phyloP scores from a whole-genome alignment of 2,888 invertebrate species.

The Spisula subtruncata region DNA sequence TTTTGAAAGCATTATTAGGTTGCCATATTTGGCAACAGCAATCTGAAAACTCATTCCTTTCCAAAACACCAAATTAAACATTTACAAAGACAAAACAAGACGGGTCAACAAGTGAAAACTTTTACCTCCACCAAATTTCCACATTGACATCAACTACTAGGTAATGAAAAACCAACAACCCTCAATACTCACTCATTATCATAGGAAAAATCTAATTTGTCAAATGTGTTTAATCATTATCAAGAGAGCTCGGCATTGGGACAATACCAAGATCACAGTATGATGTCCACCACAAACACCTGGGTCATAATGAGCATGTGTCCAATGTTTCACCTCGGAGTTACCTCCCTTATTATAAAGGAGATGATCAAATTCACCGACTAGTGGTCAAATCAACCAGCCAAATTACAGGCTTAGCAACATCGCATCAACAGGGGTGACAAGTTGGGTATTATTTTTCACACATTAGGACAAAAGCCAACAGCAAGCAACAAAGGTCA shows the following conservation, averaged over 20 bases:
- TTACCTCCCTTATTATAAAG: constrained; percentile 49
- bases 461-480: constrained; percentile 47
- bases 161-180: constrained; percentile 41
- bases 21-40: no score
- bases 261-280: constrained; percentile 25
- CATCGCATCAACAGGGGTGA: constrained; percentile 43
- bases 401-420: constrained; percentile 44
- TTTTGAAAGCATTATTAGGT: no score
- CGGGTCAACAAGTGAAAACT: background rate
- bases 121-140: constrained; percentile 17
- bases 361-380: background rate
- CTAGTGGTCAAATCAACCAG: constrained; percentile 13
- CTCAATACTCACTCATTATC: constrained; percentile 31
- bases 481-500: constrained; percentile 33
- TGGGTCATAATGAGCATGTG: constrained; percentile 59
- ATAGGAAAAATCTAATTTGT: constrained; percentile 42
- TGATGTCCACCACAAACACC: constrained; percentile 43
- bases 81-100: background rate
- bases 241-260: constrained; percentile 14
- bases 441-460: constrained; percentile 39
- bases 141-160: constrained; percentile 13
- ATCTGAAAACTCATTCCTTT: no score
- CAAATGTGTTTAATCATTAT: constrained; percentile 45
- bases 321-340: constrained; percentile 44
- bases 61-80: background rate